Evolutionary conservation across 2,113 vertebrate genomes (phyloP).

Genomic region (Anarhynchus alexandrinus): DNA sequence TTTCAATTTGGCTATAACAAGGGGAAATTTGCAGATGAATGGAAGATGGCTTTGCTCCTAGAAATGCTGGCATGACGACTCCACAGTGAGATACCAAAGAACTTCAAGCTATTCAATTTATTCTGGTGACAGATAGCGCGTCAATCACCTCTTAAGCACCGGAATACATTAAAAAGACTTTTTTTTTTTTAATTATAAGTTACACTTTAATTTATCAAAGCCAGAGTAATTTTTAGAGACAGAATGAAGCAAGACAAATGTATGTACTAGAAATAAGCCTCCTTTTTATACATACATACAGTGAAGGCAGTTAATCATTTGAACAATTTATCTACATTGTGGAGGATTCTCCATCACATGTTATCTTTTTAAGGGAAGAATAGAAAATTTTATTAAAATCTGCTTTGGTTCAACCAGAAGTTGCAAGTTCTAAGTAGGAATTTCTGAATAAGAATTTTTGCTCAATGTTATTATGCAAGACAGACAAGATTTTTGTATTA

Average conservation of each 20-base stretch:
- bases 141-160: slow-evolving; percentile 39
- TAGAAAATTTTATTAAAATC: slow-evolving; percentile 37
- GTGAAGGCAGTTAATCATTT: slow-evolving; percentile 50
- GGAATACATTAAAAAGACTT: not conserved
- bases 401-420: slow-evolving; percentile 21
- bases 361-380: slow-evolving; percentile 42
- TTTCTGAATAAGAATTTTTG: slow-evolving; percentile 12
- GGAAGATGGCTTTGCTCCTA: slow-evolving; percentile 49
- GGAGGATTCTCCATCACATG: slow-evolving; percentile 49
- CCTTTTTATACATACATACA: slow-evolving; percentile 29
- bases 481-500: slow-evolving; percentile 8
- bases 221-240: slow-evolving; percentile 34
- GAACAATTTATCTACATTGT: slow-evolving; percentile 40
- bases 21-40: slow-evolving; percentile 41
- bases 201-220: slow-evolving; percentile 52
- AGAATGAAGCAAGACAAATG: slow-evolving; percentile 55
- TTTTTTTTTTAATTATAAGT: slow-evolving; percentile 24
- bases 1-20: not conserved
- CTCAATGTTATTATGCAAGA: not conserved
- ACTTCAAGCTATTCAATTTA: slow-evolving; percentile 42
- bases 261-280: slow-evolving; percentile 47
- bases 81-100: not conserved
- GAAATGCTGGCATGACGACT: slow-evolving; percentile 19
- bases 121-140: not conserved
- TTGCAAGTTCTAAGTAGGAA: not conserved